These are phyloP conservation scores for Crioceris asparagi DNA, from an alignment of 2,888 invertebrate genomes.

Conservation along the genomic window DNA sequence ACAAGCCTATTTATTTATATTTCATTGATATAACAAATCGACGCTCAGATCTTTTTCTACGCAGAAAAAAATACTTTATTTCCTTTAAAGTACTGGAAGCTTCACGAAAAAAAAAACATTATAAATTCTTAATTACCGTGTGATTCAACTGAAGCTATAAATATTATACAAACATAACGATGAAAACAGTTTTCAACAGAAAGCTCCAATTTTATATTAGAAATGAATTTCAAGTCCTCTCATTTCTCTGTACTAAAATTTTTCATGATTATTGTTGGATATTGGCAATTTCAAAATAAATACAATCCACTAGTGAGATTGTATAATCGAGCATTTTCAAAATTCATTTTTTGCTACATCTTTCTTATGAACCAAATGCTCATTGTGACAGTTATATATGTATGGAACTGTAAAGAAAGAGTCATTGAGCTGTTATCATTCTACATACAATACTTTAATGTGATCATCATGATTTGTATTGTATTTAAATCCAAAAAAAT, in stretches of 20 bases:
- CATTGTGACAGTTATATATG: background rate
- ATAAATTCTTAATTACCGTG: too few relatives aligned
- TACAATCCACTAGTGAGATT: background rate
- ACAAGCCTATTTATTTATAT: too few relatives aligned
- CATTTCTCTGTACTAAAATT: background rate
- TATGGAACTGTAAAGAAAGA: background rate
- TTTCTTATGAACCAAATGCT: background rate
- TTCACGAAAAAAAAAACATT: too few relatives aligned
- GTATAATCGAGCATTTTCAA: background rate
- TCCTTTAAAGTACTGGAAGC: too few relatives aligned
- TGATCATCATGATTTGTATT: background rate
- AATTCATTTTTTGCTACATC: background rate
- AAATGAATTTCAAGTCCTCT: background rate
- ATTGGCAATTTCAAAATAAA: slow-evolving; percentile 1
- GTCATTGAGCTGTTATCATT: background rate
- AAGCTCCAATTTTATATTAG: background rate
- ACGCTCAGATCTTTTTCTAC: too few relatives aligned
- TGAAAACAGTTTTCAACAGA: background rate
- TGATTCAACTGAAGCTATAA: too few relatives aligned
- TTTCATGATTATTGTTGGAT: background rate
- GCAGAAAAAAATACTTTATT: too few relatives aligned
- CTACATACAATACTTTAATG: slow-evolving; percentile 2
- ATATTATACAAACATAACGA: too few relatives aligned
- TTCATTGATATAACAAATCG: too few relatives aligned
- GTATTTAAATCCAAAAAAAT: background rate